Conservation (phyloP, 2,113 vertebrate genomes). For the Thinocorus orbignyianus region DNA sequence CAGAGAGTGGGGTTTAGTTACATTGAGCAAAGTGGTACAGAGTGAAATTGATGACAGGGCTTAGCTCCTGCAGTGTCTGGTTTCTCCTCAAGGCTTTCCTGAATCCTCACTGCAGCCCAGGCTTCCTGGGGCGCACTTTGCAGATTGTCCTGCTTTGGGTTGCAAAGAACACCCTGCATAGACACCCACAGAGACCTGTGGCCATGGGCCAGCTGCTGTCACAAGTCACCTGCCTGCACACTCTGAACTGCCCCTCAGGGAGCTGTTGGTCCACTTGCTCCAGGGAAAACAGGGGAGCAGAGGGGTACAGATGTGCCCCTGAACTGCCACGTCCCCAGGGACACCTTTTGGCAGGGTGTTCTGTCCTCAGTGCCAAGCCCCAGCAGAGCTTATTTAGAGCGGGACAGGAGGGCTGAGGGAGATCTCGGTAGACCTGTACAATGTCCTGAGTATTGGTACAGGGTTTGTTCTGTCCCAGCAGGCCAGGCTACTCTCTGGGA, state of each 20-base stretch:
- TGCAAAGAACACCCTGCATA: rapidly evolving
- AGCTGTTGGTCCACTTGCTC: neutral
- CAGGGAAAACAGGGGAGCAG: neutral
- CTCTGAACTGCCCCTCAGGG: neutral
- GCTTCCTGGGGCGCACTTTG: neutral
- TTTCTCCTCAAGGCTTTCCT: neutral
- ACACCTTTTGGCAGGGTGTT: neutral
- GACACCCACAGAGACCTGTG: neutral
- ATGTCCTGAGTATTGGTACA: neutral
- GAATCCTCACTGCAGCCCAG: neutral
- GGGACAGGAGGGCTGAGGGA: neutral
- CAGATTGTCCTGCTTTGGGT: neutral
- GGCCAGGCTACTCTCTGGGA: neutral
- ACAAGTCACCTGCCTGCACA: neutral
- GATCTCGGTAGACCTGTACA: neutral
- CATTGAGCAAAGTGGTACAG: rapidly evolving
- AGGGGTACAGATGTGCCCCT: neutral
- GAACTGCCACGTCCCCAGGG: neutral
- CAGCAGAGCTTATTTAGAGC: neutral
- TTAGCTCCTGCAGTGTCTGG: neutral
- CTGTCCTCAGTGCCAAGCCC: neutral
- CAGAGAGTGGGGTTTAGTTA: neutral
- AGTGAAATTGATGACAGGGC: rapidly evolving
- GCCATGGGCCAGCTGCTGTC: neutral
- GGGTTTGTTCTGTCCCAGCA: neutral